These are phyloP conservation scores for Teleogryllus occipitalis DNA, from an alignment of 1,140 invertebrate species.

Conservation along the genomic window DNA sequence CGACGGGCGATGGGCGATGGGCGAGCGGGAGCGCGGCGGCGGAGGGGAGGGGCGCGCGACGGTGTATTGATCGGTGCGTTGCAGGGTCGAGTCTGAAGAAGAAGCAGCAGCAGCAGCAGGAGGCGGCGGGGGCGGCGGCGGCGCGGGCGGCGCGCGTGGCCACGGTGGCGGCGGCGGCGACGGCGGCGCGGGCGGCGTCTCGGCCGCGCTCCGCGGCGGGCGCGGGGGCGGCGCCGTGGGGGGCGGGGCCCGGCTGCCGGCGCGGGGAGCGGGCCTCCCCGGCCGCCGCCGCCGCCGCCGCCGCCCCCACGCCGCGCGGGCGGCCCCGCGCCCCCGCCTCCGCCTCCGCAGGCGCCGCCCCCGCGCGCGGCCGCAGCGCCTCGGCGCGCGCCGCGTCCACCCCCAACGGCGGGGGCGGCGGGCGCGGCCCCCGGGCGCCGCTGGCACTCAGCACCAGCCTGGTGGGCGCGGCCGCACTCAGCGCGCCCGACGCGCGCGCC, in stretches of 20 bases:
- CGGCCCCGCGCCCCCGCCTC: slow-evolving; percentile 39
- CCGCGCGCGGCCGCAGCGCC: slow-evolving; percentile 3
- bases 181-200: neutral
- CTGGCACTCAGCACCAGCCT: neutral
- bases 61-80: neutral
- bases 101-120: neutral
- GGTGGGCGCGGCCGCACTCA: neutral
- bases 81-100: neutral
- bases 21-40: too few species aligned
- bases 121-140: neutral
- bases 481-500: slow-evolving; percentile 41
- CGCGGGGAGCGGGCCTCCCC: slow-evolving; percentile 40
- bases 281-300: slow-evolving; percentile 48
- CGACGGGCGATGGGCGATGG: too few species aligned
- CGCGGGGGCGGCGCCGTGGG: neutral
- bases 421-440: neutral
- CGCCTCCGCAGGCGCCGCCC: neutral
- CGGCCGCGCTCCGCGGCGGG: neutral
- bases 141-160: neutral
- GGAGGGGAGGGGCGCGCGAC: too few species aligned
- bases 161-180: neutral
- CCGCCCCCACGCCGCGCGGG: too few species aligned
- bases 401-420: neutral
- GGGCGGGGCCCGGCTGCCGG: neutral
- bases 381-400: too few species aligned